Percentiles rank a stretch among this genome's conserved stretches.
Evolutionary conservation across 2,888 invertebrate species (phyloP).

Genomic region (Platynereis dumerilii): DNA sequence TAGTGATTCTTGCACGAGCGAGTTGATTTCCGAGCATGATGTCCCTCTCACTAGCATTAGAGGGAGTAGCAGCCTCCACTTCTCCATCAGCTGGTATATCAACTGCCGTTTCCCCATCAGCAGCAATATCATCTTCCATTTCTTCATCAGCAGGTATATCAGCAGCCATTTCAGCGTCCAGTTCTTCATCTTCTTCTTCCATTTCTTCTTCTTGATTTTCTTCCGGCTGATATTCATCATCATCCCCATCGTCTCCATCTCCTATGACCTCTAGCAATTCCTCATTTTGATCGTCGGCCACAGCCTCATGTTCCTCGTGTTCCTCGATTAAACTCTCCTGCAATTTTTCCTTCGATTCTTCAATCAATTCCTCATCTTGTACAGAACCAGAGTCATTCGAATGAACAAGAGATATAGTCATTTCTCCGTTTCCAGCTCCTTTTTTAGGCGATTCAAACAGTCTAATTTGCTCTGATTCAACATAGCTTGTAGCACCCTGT

Average conservation of each 20-base stretch:
- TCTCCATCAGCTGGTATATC: neutral
- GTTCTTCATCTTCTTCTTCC: neutral
- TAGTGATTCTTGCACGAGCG: too few species aligned
- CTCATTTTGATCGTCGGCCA: neutral
- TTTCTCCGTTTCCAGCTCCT: too few species aligned
- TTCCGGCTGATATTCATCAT: neutral
- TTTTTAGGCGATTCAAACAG: too few species aligned
- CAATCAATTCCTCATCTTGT: too few species aligned
- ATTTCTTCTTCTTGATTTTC: neutral
- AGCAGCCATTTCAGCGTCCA: neutral
- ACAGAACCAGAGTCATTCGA: too few species aligned
- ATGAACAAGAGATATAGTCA: too few species aligned
- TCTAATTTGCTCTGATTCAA: too few species aligned
- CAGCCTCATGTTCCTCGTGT: neutral
- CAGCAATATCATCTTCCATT: neutral
- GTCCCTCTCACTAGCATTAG: neutral
- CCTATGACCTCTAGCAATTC: neutral
- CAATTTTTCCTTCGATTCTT: too few species aligned
- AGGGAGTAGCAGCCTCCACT: neutral
- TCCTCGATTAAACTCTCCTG: too few species aligned
- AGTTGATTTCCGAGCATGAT: too few species aligned
- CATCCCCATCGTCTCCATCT: conserved; percentile 2
- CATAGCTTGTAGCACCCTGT: too few species aligned
- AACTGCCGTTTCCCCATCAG: neutral
- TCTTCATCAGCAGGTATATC: neutral